Evolutionary conservation across 2,797 vertebrate genomes (phyloP), one percentile per base, ranked within the genome.

Genomic region (Odontamblyopus rebecca): DNA sequence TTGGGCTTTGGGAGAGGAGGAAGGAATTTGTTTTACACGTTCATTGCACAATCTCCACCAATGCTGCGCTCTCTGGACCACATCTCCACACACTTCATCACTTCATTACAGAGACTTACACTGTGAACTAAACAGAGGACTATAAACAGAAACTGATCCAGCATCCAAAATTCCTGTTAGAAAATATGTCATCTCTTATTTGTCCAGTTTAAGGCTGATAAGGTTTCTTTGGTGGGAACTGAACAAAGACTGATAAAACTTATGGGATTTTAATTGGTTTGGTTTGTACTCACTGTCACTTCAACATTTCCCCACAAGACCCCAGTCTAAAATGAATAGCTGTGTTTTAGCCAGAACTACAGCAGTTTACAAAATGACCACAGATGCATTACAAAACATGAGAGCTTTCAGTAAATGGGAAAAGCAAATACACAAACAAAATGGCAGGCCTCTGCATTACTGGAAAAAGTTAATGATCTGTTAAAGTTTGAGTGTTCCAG

Each of bases 1-100:
- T 63, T 62, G 59, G 19, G 54, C 9, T 32, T 3, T 16, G 61
- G 61, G 69, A 41, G 50, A 53, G 61, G 57, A 70, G 61, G 41
- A 69, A 59, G 4, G 26, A 9, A 9, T 48, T 65, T 57, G 60
- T 67, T 75, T 67, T 11, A 67, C 15, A 19, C n/a, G 13, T 18
- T 1, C 35, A 61, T 50, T 23, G 19, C 61, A 71, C 60, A 48
- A 59, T 48, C 74, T n/a, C 30, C 11, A 61, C 50, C 67, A 27
- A 26, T 30, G n/a, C 13, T 19, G 32, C 57, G 48, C 57, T 67
- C 29, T 38, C 48, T 68, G 48, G 61, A 38, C 23, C 59, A 35
- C 23, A 35, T 70, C 53, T 32, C 16, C 50, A 19, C 23, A 48
- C 16, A 53, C 61, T n/a, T 35, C 30, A 27, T 23, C 26, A 59